Percentiles rank a stretch among this genome's conserved stretches.
These are phyloP conservation scores for Abramis brama DNA, from an alignment of 2,113 vertebrate genomes.

Conservation along the genomic window DNA sequence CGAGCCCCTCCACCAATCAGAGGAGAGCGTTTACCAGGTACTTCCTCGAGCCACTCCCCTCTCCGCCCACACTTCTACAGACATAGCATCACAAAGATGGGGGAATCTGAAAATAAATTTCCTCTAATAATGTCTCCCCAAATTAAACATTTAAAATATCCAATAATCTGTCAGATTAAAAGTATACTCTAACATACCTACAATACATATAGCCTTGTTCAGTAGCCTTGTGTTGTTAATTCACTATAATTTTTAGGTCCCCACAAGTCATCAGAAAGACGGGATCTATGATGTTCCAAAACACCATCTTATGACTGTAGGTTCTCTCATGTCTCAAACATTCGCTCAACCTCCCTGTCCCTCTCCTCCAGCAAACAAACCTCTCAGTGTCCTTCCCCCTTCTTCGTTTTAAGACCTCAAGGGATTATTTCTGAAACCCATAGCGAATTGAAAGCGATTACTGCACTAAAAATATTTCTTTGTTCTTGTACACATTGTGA, in stretches of 20 bases:
- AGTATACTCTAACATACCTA: not conserved
- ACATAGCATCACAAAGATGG: conserved; percentile 1
- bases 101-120: not conserved
- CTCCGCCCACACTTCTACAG: conserved; percentile 46
- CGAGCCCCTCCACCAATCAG: conserved; percentile 94
- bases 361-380: conserved; percentile 65
- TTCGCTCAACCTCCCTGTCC: conserved; percentile 62
- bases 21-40: conserved; percentile 99
- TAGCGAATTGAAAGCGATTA: not conserved
- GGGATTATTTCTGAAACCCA: not conserved
- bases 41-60: conserved; percentile 69
- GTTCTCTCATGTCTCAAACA: conserved; percentile 69
- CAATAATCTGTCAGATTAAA: not conserved
- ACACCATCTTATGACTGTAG: conserved; percentile 98
- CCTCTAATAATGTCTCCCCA: too few species aligned
- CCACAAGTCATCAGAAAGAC: conserved; percentile 98
- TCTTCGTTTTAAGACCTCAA: not conserved
- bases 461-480: not conserved
- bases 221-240: conserved; percentile 18
- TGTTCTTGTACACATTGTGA: not conserved
- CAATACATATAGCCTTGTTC: not conserved
- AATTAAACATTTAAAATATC: not conserved
- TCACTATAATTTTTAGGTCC: conserved; percentile 81
- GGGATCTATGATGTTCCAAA: conserved; percentile 99
- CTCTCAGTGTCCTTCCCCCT: conserved; percentile 59